These are phyloP conservation scores for Lathamus discolor DNA, from an alignment of 2,113 vertebrate genomes.

Conservation along the genomic window DNA sequence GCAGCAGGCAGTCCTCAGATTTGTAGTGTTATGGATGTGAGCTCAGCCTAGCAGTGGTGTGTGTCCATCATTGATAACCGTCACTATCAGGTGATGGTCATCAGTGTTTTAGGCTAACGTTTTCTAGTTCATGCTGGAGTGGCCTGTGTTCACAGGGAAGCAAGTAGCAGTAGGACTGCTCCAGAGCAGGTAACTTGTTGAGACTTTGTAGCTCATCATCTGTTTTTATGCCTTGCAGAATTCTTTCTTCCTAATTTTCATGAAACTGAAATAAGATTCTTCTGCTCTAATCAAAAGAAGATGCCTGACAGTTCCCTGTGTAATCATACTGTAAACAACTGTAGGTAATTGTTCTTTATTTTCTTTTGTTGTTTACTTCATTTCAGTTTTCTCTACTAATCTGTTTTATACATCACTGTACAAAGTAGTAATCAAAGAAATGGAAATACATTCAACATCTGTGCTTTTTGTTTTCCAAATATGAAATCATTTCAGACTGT, in stretches of 20 bases:
- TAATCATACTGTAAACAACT: background rate
- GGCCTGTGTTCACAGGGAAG: fast-evolving
- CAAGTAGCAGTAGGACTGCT: background rate
- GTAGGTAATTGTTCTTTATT: background rate
- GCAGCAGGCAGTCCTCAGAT: background rate
- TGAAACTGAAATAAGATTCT: background rate
- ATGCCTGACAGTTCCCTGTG: background rate
- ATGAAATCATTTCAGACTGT: background rate
- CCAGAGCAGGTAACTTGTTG: background rate
- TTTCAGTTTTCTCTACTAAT: background rate
- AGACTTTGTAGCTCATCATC: background rate
- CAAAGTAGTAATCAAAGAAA: background rate
- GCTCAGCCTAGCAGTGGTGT: background rate
- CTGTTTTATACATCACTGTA: background rate
- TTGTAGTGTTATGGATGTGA: fast-evolving
- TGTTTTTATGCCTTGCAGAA: background rate
- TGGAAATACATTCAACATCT: background rate
- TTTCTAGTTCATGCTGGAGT: fast-evolving
- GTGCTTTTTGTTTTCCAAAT: background rate
- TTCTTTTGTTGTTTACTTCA: background rate
- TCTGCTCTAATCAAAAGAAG: background rate
- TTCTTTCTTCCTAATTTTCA: background rate
- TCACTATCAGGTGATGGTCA: background rate
- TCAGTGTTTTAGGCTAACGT: fast-evolving
- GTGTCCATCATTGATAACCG: fast-evolving